These are phyloP conservation scores for Gambusia yucatana DNA, from an alignment of 2,797 vertebrate species.

Conservation along the genomic window DNA sequence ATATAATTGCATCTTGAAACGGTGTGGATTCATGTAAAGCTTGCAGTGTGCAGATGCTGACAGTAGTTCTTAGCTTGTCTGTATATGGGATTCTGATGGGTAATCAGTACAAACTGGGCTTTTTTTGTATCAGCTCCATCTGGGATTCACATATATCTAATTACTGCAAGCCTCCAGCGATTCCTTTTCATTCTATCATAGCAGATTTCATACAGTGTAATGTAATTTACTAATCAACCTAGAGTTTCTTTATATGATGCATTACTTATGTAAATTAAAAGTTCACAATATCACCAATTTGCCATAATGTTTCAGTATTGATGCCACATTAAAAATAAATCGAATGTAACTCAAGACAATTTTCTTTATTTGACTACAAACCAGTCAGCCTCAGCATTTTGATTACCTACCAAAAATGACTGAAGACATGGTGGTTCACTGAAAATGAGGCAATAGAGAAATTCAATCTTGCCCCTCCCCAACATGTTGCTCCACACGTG, in stretches of 20 bases:
- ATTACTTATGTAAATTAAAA: neutral
- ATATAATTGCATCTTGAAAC: constrained; percentile 47
- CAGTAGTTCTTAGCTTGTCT: constrained; percentile 1
- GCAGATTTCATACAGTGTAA: constrained; percentile 1
- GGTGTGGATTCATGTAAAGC: neutral
- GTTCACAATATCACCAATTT: neutral
- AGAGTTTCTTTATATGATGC: neutral
- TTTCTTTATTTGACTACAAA: neutral
- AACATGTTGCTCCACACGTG: neutral
- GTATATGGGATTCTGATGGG: constrained; percentile 9
- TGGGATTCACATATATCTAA: constrained; percentile 45
- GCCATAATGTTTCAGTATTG: neutral
- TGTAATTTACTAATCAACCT: constrained; percentile 28
- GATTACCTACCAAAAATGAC: neutral
- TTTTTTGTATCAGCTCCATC: constrained; percentile 37
- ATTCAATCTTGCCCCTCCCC: too few species aligned
- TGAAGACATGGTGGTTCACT: neutral
- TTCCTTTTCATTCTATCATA: constrained; percentile 25
- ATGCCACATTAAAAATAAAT: neutral
- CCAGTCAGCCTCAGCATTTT: neutral
- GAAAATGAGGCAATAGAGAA: neutral
- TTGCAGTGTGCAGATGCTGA: neutral
- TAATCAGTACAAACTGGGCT: constrained; percentile 44
- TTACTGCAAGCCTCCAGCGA: constrained; percentile 50
- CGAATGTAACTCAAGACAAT: neutral